Percentiles rank a stretch among this genome's conserved stretches.
These are phyloP conservation scores for human (Homo sapiens) DNA, from an alignment of 2,113 vertebrate species.

Conservation along the genomic window DNA sequence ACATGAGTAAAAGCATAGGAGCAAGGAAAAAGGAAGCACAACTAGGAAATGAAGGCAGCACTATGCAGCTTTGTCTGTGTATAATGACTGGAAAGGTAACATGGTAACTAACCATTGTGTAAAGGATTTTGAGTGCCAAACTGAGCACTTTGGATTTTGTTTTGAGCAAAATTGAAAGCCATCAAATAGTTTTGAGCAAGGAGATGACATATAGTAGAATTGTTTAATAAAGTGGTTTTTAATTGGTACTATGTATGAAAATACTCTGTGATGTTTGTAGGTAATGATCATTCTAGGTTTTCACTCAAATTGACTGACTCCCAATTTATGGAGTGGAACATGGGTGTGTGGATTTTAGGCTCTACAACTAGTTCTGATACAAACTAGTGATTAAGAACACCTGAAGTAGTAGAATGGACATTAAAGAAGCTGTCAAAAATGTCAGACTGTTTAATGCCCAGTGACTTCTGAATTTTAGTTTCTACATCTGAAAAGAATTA, in stretches of 20 bases:
- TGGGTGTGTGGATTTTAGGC: neutral
- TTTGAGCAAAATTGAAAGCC: neutral
- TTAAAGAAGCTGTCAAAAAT: neutral
- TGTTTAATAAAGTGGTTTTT: neutral
- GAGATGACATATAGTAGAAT: neutral
- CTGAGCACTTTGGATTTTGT: neutral
- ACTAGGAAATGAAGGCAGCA: neutral
- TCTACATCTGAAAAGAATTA: neutral
- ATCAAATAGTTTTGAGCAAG: neutral
- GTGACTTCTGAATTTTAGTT: neutral
- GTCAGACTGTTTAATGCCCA: neutral
- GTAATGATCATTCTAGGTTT: neutral
- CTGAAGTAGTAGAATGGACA: neutral
- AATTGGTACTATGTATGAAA: neutral
- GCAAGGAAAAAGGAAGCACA: neutral
- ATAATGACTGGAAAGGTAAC: neutral
- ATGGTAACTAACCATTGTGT: neutral
- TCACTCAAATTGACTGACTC: neutral
- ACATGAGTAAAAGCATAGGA: neutral
- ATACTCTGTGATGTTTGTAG: neutral
- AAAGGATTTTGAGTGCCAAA: neutral
- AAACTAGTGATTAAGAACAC: neutral
- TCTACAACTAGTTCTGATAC: neutral
- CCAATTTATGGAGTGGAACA: neutral
- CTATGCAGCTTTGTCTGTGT: neutral